These are phyloP conservation scores for Heliothis subflexa DNA, from an alignment of 1,140 invertebrate species.

Conservation along the genomic window DNA sequence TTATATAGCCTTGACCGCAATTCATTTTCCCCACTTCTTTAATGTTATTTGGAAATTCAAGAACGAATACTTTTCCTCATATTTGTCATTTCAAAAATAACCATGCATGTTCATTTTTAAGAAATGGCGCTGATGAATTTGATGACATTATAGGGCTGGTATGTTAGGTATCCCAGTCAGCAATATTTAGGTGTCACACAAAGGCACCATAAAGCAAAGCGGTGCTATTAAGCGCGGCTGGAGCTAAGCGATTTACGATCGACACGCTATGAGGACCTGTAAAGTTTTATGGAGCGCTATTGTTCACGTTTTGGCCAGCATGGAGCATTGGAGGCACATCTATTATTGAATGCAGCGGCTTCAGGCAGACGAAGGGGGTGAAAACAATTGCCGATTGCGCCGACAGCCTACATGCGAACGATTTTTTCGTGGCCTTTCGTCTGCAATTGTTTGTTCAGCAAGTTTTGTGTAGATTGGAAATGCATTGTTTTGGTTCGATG, in stretches of 20 bases:
- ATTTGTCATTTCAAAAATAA: too few species aligned
- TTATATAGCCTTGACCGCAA: too few species aligned
- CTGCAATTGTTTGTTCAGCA: constrained; percentile 25
- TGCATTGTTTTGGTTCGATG: constrained; percentile 1
- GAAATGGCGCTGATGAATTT: too few species aligned
- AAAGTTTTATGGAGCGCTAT: constrained; percentile 24
- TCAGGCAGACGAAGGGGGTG: neutral
- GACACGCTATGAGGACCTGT: constrained; percentile 26
- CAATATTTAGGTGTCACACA: constrained; percentile 10
- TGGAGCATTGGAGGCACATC: neutral
- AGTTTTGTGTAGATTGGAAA: constrained; percentile 17
- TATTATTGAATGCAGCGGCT: constrained; percentile 24
- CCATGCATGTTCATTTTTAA: too few species aligned
- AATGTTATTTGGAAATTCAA: neutral
- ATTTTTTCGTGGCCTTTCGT: constrained; percentile 24
- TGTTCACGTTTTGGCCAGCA: constrained; percentile 25
- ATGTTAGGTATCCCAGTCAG: neutral
- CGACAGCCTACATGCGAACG: neutral
- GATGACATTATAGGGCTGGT: too few species aligned
- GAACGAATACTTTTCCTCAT: too few species aligned
- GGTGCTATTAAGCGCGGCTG: constrained; percentile 21
- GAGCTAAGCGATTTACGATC: constrained; percentile 35
- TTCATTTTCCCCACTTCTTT: neutral
- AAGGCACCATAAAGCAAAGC: constrained; percentile 24
- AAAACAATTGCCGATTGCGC: constrained; percentile 14